phyloP scores from a whole-genome alignment of 2,797 vertebrate species.

The Pipistrellus pygmaeus region DNA sequence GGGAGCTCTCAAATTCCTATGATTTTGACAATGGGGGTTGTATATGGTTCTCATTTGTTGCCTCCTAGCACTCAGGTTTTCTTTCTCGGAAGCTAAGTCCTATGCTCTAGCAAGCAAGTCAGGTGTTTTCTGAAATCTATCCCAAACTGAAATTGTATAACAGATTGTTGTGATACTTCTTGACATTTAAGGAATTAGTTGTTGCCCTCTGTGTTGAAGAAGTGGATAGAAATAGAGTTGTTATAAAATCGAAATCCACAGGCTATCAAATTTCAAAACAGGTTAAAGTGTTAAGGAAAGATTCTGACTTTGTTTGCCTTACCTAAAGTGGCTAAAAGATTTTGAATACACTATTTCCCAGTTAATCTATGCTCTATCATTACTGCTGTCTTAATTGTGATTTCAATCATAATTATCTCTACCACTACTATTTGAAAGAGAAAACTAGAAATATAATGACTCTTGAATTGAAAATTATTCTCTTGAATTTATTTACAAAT shows the following conservation, averaged over 20 bases:
- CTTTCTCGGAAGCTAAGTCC: background rate
- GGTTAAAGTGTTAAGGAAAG: background rate
- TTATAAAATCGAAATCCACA: background rate
- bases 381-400: background rate
- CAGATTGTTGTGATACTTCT: slow-evolving; percentile 58
- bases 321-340: background rate
- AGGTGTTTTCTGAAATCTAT: background rate
- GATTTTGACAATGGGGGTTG: background rate
- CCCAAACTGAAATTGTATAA: slow-evolving; percentile 41
- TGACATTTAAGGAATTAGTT: slow-evolving; percentile 53
- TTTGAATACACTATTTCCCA: background rate
- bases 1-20: background rate
- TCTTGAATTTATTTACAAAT: slow-evolving; percentile 11
- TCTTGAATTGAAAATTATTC: background rate
- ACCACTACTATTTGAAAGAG: background rate
- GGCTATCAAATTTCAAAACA: background rate
- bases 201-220: background rate
- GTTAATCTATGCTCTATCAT: background rate
- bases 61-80: background rate
- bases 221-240: slow-evolving; percentile 52
- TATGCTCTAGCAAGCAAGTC: background rate
- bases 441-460: background rate
- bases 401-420: background rate
- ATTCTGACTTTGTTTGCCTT: background rate
- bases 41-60: background rate